A percentile compares a stretch with the other conserved stretches of the same genome.
phyloP scores from a whole-genome alignment of 2,797 vertebrate genomes.

The Ciconia nigra region DNA sequence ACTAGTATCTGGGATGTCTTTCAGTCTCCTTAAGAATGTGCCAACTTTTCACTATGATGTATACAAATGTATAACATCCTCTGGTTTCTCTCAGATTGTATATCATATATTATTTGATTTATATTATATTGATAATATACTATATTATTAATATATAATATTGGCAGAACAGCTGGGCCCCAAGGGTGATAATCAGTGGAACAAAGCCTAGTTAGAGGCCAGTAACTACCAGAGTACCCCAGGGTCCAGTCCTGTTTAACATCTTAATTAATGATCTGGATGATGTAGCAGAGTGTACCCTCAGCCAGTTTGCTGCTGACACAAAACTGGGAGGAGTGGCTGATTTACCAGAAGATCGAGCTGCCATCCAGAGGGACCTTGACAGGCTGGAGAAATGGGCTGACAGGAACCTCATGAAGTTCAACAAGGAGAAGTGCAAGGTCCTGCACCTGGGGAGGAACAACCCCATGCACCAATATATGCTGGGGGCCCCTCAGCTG shows the following conservation, averaged over 20 bases:
- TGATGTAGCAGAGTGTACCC: neutral
- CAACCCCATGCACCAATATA: neutral
- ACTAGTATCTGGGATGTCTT: neutral
- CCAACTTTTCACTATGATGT: neutral
- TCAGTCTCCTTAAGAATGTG: neutral
- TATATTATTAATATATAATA: neutral
- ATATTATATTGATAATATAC: neutral
- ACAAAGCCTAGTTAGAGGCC: neutral
- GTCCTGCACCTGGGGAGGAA: neutral
- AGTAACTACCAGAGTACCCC: neutral
- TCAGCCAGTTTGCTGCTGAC: neutral
- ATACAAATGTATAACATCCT: neutral
- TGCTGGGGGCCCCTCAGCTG: neutral
- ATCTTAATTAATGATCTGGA: neutral
- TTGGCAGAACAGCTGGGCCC: neutral
- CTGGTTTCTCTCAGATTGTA: neutral
- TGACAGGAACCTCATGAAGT: neutral
- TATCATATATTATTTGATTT: neutral
- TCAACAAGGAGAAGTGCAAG: neutral
- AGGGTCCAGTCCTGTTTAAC: neutral
- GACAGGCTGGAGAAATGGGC: neutral
- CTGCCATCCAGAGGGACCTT: neutral
- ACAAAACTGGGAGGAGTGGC: neutral
- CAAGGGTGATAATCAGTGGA: neutral
- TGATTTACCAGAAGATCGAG: neutral